Conservation (phyloP, 2,888 invertebrate genomes). For the Cryptosula pallasiana region DNA sequence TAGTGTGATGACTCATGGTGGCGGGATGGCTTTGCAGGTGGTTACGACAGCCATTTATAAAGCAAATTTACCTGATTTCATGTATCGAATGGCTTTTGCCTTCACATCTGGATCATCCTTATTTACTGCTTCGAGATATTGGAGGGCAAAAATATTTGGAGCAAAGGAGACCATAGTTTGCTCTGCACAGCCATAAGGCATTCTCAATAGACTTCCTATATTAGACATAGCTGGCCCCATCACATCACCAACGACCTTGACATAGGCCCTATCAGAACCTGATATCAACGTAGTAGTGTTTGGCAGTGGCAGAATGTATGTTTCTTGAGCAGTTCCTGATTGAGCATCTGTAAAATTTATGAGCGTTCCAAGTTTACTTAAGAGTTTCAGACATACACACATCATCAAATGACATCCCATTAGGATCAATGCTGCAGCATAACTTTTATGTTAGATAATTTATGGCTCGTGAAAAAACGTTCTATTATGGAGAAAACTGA, state of each 20-base stretch:
- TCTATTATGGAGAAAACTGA: no score
- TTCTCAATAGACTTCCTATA: slow-evolving; percentile 62
- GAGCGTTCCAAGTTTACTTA: no score
- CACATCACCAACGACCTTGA: slow-evolving; percentile 57
- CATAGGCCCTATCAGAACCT: slow-evolving; percentile 63
- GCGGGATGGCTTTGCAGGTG: no score
- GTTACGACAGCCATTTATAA: no score
- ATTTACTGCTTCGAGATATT: slow-evolving; percentile 60
- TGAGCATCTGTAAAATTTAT: not conserved
- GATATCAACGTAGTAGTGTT: slow-evolving; percentile 60
- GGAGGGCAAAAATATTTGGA: slow-evolving; percentile 66
- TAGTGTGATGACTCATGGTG: no score
- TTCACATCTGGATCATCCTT: slow-evolving; percentile 59
- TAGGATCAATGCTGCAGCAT: no score
- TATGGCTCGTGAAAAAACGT: no score
- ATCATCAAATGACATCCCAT: no score
- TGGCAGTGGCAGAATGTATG: slow-evolving; percentile 40
- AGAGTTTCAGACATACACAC: no score
- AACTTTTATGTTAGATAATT: no score
- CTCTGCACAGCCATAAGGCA: slow-evolving; percentile 75
- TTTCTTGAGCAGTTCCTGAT: not conserved
- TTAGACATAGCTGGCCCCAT: slow-evolving; percentile 51
- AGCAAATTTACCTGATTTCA: slow-evolving; percentile 58
- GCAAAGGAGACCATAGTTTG: slow-evolving; percentile 75
- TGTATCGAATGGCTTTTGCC: slow-evolving; percentile 57